Conservation (phyloP, 2,888 invertebrate species). For the Epinotia nisella region DNA sequence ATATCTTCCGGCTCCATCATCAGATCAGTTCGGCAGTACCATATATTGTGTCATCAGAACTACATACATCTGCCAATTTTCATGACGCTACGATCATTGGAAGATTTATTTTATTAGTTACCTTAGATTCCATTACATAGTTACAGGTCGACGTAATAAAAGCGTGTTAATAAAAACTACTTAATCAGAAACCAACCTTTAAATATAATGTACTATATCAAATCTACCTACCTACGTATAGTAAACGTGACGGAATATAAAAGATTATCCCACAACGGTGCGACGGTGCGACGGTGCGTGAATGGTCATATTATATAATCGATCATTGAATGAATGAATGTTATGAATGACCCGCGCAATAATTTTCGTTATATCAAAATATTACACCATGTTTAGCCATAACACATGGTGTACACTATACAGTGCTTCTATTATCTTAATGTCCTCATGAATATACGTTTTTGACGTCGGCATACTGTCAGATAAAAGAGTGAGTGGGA, state of each 20-base stretch:
- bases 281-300: constrained; percentile 14
- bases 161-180: too few species aligned
- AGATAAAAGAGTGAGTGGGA: neutral
- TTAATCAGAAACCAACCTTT: too few species aligned
- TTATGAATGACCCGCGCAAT: constrained; percentile 39
- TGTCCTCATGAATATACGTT: neutral
- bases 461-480: neutral
- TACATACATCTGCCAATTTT: too few species aligned
- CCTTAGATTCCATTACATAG: too few species aligned
- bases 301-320: constrained; percentile 22
- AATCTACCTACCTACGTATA: neutral
- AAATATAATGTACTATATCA: neutral
- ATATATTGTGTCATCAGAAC: too few species aligned
- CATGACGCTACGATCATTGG: too few species aligned
- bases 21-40: too few species aligned
- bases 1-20: too few species aligned
- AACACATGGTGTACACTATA: constrained; percentile 5
- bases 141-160: too few species aligned
- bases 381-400: constrained; percentile 32
- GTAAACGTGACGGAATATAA: constrained; percentile 17
- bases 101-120: too few species aligned
- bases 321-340: constrained; percentile 40
- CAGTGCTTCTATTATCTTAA: too few species aligned
- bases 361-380: constrained; percentile 38
- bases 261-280: constrained; percentile 35